A percentile compares a stretch with the other conserved stretches of the same genome.
These are phyloP conservation scores for Parotia lawesii DNA, from an alignment of 2,113 vertebrate species.

Conservation along the genomic window DNA sequence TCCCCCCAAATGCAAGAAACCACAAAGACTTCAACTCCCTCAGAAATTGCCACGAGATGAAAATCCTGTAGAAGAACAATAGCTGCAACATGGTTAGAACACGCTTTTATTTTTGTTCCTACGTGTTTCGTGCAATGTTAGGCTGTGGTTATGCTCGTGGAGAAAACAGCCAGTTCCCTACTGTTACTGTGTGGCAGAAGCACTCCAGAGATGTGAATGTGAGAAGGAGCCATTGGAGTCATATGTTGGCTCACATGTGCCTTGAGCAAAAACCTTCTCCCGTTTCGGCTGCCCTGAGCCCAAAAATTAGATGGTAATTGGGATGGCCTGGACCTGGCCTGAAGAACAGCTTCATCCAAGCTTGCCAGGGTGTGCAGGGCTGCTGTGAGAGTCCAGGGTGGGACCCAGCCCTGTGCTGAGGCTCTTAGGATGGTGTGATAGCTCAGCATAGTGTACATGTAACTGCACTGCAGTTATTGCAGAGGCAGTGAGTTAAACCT, in stretches of 20 bases:
- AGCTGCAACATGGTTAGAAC: not conserved
- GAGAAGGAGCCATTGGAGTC: not conserved
- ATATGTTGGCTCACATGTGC: not conserved
- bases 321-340: not conserved
- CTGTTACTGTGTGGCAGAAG: constrained; percentile 22
- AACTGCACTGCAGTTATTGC: not conserved
- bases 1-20: constrained; percentile 2
- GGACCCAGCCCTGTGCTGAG: not conserved
- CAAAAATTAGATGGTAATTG: not conserved
- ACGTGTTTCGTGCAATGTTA: not conserved
- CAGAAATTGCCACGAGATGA: constrained; percentile 9
- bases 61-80: constrained; percentile 34
- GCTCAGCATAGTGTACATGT: not conserved
- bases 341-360: not conserved
- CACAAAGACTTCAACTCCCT: constrained; percentile 10
- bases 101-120: constrained; percentile 16
- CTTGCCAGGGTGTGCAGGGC: not conserved
- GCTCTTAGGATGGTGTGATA: not conserved
- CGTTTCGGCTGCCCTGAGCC: not conserved
- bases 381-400: not conserved
- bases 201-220: not conserved
- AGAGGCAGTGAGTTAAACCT: not conserved
- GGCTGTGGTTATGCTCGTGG: constrained; percentile 1
- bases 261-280: not conserved
- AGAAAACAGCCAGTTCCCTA: not conserved